phyloP scores from a whole-genome alignment of 2,888 invertebrate species.

The Neocrepidodera transversa region DNA sequence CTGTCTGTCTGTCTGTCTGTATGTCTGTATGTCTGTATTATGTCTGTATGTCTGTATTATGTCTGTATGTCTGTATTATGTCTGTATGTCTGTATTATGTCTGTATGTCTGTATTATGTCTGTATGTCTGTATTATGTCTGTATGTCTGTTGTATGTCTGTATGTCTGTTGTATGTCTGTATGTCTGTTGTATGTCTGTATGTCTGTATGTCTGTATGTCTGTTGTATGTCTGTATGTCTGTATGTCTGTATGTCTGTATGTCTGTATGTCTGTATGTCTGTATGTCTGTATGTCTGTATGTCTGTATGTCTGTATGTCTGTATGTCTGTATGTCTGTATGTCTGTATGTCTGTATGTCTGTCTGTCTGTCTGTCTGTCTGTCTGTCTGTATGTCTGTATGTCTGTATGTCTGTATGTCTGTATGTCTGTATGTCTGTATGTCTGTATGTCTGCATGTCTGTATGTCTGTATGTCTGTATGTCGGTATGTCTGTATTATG shows the following conservation, averaged over 20 bases:
- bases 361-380: no score
- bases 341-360: neutral
- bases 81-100: constrained; percentile 18
- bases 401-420: constrained; percentile 3
- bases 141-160: no score
- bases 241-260: constrained; percentile 14
- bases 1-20: no score
- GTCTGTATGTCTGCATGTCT: no score
- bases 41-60: constrained; percentile 17
- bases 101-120: constrained; percentile 11
- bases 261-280: constrained; percentile 14
- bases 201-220: constrained; percentile 18
- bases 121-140: constrained; percentile 2
- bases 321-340: constrained; percentile 13
- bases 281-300: constrained; percentile 9
- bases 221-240: constrained; percentile 10
- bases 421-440: neutral
- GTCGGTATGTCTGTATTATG: no score
- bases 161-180: no score
- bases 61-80: constrained; percentile 9
- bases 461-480: no score
- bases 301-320: constrained; percentile 10
- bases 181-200: neutral
- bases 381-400: no score
- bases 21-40: constrained; percentile 10